These are phyloP conservation scores for Chaenocephalus aceratus DNA, from an alignment of 2,113 vertebrate species.

Conservation along the genomic window DNA sequence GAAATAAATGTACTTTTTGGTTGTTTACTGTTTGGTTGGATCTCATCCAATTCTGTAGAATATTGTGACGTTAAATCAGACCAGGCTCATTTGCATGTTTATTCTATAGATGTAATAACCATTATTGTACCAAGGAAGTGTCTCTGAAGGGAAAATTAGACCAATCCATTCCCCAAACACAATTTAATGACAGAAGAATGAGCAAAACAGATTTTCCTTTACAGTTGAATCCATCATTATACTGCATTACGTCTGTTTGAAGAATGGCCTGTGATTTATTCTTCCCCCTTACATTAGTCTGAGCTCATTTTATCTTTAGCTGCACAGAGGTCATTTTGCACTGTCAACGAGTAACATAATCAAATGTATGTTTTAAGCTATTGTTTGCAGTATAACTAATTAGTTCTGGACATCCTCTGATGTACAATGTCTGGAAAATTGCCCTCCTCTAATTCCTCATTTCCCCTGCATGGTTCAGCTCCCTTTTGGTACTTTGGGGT, in stretches of 20 bases:
- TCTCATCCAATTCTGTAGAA: background rate
- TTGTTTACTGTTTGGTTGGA: background rate
- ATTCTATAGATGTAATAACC: background rate
- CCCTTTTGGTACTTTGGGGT: too few species aligned
- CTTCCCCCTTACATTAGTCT: conserved; percentile 46
- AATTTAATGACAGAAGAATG: conserved; percentile 41
- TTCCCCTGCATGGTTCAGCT: too few species aligned
- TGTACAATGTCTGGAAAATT: conserved; percentile 43
- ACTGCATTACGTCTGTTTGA: conserved; percentile 42
- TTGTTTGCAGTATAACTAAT: conserved; percentile 62
- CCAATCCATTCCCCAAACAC: conserved; percentile 34
- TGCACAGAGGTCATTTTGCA: conserved; percentile 57
- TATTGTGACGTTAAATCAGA: background rate
- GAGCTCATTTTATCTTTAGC: conserved; percentile 63
- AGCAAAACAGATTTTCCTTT: conserved; percentile 49
- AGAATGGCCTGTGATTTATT: conserved; percentile 46
- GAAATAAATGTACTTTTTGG: background rate
- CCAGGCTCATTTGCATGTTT: background rate
- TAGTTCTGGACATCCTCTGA: conserved; percentile 41
- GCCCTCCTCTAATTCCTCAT: background rate
- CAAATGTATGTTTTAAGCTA: conserved; percentile 52
- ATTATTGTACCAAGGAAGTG: conserved; percentile 17
- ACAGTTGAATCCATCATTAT: conserved; percentile 47
- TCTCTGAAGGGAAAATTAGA: conserved; percentile 39
- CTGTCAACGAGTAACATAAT: conserved; percentile 56